phyloP scores from a whole-genome alignment of 2,888 invertebrate genomes.

The Drosophila demipolita region DNA sequence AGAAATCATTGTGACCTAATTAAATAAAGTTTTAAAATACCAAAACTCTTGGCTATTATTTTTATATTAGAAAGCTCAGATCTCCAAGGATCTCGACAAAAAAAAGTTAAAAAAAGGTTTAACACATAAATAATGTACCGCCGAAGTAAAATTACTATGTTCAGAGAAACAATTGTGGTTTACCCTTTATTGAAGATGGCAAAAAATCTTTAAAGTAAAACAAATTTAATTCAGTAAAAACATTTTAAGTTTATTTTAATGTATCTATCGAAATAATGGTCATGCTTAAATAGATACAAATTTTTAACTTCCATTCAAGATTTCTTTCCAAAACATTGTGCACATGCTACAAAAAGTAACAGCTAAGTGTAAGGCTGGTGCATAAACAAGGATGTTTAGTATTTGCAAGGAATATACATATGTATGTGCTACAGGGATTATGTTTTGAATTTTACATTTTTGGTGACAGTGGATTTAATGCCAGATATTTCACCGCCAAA shows the following conservation, averaged over 20 bases:
- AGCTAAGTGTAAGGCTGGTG: neutral
- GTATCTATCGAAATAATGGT: neutral
- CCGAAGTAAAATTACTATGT: neutral
- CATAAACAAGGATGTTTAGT: neutral
- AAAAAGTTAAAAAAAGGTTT: too few species aligned
- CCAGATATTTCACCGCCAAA: constrained; percentile 98
- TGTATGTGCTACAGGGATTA: constrained; percentile 40
- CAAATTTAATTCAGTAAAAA: neutral
- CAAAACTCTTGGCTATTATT: neutral
- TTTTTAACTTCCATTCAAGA: neutral
- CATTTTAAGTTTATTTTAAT: neutral
- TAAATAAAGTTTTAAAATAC: constrained; percentile 29
- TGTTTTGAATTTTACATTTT: constrained; percentile 93
- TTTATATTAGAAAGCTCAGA: neutral
- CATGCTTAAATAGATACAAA: neutral
- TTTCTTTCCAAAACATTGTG: neutral
- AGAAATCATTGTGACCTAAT: constrained; percentile 32
- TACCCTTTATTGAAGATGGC: too few species aligned
- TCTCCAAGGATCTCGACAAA: neutral
- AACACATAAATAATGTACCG: too few species aligned
- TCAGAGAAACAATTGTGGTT: too few species aligned
- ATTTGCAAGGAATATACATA: constrained; percentile 6
- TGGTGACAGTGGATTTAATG: constrained; percentile 94
- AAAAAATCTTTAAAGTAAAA: neutral
- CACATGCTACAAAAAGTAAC: neutral